These are phyloP conservation scores for Rhopalosiphum nymphaeae DNA, from an alignment of 2,888 invertebrate genomes.

Conservation along the genomic window DNA sequence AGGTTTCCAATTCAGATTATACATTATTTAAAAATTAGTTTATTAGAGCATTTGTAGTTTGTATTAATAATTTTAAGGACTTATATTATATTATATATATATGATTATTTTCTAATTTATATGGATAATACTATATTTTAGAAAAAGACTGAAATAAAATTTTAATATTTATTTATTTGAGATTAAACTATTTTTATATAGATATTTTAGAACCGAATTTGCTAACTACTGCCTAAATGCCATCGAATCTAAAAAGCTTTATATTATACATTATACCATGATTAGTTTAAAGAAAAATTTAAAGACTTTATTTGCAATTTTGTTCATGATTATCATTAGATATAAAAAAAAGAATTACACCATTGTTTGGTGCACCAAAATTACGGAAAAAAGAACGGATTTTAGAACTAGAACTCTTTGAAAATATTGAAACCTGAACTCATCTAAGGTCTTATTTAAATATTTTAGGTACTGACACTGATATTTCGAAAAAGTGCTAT, in stretches of 20 bases:
- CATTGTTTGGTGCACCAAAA: neutral
- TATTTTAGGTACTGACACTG: neutral
- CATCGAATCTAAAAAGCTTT: neutral
- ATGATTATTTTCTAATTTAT: neutral
- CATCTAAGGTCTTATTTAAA: neutral
- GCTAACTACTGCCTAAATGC: neutral
- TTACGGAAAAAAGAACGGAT: neutral
- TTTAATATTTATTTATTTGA: neutral
- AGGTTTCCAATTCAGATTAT: neutral
- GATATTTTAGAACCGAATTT: neutral
- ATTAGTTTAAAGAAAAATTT: neutral
- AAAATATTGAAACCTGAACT: neutral
- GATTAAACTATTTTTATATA: neutral
- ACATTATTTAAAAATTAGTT: conserved; percentile 6
- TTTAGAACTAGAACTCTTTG: neutral
- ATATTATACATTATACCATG: neutral
- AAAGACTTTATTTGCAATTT: neutral
- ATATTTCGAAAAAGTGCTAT: neutral
- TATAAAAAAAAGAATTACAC: neutral
- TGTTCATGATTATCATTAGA: neutral
- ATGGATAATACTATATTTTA: neutral
- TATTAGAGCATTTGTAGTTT: neutral
- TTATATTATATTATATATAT: neutral
- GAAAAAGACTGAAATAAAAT: neutral
- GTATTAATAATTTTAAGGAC: neutral